These are phyloP conservation scores for Pangasius krempfi DNA, from an alignment of 2,797 vertebrate genomes.

Conservation along the genomic window DNA sequence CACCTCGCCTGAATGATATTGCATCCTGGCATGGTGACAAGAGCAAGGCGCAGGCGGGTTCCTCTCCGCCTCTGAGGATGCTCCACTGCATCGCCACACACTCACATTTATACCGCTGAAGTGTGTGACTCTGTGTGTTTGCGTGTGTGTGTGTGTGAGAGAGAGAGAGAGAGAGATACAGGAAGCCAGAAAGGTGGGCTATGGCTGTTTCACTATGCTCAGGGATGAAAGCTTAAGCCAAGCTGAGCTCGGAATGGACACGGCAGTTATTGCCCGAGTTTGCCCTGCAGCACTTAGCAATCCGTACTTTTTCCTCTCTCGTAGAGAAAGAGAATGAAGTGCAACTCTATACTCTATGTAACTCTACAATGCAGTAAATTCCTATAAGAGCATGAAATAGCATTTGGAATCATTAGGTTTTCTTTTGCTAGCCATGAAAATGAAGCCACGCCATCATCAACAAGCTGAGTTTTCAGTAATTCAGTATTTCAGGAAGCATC, in stretches of 20 bases:
- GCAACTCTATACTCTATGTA: conserved; percentile 16
- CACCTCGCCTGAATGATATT: conserved; percentile 76
- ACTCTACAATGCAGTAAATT: background rate
- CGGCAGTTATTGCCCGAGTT: conserved; percentile 37
- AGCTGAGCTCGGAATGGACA: conserved; percentile 48
- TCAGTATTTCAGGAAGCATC: background rate
- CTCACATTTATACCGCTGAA: conserved; percentile 43
- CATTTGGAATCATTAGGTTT: conserved; percentile 33
- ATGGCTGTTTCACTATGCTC: conserved; percentile 30
- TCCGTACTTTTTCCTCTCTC: conserved; percentile 15
- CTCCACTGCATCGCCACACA: conserved; percentile 43
- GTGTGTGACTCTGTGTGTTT: conserved; percentile 15
- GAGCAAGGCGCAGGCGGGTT: conserved; percentile 63
- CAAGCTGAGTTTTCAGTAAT: background rate
- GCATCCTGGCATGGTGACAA: conserved; percentile 69
- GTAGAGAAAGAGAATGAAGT: background rate
- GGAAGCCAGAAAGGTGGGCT: conserved; percentile 36
- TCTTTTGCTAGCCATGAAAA: conserved; percentile 13
- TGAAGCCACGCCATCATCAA: conserved; percentile 9
- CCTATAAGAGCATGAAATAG: background rate
- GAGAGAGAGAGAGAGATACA: background rate
- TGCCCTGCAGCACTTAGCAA: conserved; percentile 41
- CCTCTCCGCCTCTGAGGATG: conserved; percentile 49
- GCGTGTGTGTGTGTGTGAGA: conserved; percentile 2
- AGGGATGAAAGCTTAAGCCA: conserved; percentile 49